These are phyloP conservation scores for Vandiemenella viatica DNA, from an alignment of 2,888 invertebrate species.

Conservation along the genomic window DNA sequence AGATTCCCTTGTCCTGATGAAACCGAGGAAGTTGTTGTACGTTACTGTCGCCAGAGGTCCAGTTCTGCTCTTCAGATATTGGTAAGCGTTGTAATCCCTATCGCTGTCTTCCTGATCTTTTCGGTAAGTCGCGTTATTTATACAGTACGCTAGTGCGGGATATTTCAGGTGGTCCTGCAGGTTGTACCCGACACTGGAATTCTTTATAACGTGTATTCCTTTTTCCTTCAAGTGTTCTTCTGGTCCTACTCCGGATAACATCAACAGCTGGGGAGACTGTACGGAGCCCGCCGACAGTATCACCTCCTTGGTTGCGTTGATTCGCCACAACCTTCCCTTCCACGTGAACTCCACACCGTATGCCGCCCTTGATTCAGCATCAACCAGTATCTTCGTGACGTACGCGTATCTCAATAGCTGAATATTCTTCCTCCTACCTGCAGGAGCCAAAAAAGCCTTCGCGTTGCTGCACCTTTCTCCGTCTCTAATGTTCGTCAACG, in stretches of 20 bases:
- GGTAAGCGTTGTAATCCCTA: constrained; percentile 21
- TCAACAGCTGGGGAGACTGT: constrained; percentile 42
- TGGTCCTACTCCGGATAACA: constrained; percentile 42
- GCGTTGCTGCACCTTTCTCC: constrained; percentile 49
- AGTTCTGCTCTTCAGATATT: constrained; percentile 31
- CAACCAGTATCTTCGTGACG: constrained; percentile 52
- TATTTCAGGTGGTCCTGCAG: constrained; percentile 27
- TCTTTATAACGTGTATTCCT: constrained; percentile 21
- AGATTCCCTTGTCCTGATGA: too few species aligned
- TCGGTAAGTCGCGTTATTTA: not conserved
- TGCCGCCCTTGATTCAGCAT: constrained; percentile 42
- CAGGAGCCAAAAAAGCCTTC: constrained; percentile 44
- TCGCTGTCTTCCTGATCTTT: not conserved
- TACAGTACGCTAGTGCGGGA: not conserved
- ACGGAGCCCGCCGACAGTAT: constrained; percentile 40
- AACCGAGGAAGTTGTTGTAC: too few species aligned
- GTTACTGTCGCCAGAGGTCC: constrained; percentile 32
- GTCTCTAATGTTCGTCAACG: constrained; percentile 26
- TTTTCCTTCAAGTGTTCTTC: constrained; percentile 25
- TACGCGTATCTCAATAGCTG: constrained; percentile 44
- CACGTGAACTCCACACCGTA: constrained; percentile 51
- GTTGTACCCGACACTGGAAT: constrained; percentile 26
- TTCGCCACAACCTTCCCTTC: constrained; percentile 28
- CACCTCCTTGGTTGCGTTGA: constrained; percentile 29
- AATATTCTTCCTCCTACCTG: constrained; percentile 45